A percentile compares a stretch with the other conserved stretches of the same genome.
Evolutionary conservation across 2,888 invertebrate species (phyloP).

Genomic region (Sycophila texana): DNA sequence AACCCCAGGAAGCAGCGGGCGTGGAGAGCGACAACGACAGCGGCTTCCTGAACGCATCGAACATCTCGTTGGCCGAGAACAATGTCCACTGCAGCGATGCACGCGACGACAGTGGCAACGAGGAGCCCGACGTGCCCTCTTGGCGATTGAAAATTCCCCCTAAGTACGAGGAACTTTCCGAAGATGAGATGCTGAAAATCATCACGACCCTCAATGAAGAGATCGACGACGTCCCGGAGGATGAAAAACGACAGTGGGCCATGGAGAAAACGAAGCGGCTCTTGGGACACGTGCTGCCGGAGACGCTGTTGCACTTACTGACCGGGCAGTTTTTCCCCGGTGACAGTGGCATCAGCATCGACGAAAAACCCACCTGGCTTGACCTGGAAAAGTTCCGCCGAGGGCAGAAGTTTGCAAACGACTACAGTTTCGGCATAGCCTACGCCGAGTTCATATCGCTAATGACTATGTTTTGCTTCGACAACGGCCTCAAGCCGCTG

Average conservation of each 20-base stretch:
- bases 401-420: constrained; percentile 75
- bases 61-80: neutral
- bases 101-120: neutral
- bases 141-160: constrained; percentile 24
- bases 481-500: constrained; percentile 74
- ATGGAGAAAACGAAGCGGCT: neutral
- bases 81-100: neutral
- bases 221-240: constrained; percentile 27
- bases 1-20: neutral
- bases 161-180: neutral
- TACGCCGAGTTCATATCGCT: constrained; percentile 74
- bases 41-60: constrained; percentile 24
- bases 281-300: constrained; percentile 27
- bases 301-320: constrained; percentile 20
- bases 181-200: neutral
- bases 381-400: constrained; percentile 74
- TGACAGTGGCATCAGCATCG: constrained; percentile 62
- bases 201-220: neutral
- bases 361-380: constrained; percentile 73
- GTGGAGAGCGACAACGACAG: constrained; percentile 47
- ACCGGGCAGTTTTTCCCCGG: constrained; percentile 55
- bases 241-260: constrained; percentile 29
- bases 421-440: constrained; percentile 70
- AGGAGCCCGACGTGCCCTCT: neutral
- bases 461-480: constrained; percentile 73